phyloP scores from a whole-genome alignment of 2,888 invertebrate genomes.

The Drosophila testacea region DNA sequence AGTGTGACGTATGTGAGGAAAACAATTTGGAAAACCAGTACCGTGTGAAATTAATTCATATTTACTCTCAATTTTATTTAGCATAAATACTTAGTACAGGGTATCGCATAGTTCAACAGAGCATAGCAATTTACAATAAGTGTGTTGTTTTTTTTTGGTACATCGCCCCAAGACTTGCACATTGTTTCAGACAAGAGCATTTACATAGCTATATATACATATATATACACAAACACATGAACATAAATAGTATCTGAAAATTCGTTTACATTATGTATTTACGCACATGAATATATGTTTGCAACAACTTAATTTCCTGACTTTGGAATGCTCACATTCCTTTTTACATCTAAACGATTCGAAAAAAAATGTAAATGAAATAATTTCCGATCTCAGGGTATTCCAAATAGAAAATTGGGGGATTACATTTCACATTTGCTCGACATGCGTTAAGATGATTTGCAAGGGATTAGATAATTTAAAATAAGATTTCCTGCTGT shows the following conservation, averaged over 20 bases:
- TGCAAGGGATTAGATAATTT: neutral
- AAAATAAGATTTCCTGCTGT: neutral
- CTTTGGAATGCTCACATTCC: neutral
- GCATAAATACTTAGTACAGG: neutral
- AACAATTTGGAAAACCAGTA: neutral
- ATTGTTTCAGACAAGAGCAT: conserved; percentile 5
- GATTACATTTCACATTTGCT: neutral
- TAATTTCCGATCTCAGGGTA: neutral
- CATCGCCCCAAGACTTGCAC: neutral
- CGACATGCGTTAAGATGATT: neutral
- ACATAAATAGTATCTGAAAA: neutral
- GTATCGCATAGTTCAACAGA: neutral
- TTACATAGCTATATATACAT: neutral
- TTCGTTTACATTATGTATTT: neutral
- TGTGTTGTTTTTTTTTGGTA: neutral
- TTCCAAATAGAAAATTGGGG: neutral
- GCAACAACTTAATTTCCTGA: neutral
- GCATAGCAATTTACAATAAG: neutral
- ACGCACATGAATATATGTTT: neutral
- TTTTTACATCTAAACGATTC: neutral
- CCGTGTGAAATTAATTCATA: no score
- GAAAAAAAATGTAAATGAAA: neutral
- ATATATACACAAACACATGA: no score
- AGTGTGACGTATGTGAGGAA: neutral
- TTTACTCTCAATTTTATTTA: no score